Evolutionary conservation across 2,888 invertebrate species (phyloP), one percentile per base, ranked within the genome.

Genomic region (Ichneumoninae sp.): DNA sequence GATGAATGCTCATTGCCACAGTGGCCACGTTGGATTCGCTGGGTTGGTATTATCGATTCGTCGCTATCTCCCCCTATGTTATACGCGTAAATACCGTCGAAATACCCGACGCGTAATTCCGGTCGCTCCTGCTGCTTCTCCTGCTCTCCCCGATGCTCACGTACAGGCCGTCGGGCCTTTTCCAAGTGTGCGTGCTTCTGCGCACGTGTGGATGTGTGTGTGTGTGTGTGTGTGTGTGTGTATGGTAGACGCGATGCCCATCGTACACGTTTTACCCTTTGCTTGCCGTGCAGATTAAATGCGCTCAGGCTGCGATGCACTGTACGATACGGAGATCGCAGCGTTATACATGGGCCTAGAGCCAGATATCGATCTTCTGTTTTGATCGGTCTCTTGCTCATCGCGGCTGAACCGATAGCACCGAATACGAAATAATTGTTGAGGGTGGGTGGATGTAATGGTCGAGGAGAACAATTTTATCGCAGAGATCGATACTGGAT

Each of bases 31-130:
- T 47, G 50, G 52, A 40, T 78, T 73, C 69, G 73, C 65, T 57
- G 69, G 66, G 78, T 65, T 76, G 75, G 83, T 81, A 86, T 78
- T 86, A 86, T 87, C 87, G 86, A 87, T 87, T 86, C 57, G 69
- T 52, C 70, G 57, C 52, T 80, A 85, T 86, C 83, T 76, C 82
- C 65, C 83, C 81, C 84, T 79, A 66, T 57, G 66, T 54, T 79
- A 68, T 80, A 77, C 76, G 57, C 65, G 57, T 33, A 81, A 85
- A 86, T 85, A 85, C 79, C 81, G 79, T 70, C 82, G 77, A 69
- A 85, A 81, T 82, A 83, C 54, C 82, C 87, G 80, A 80, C 81
- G 83, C 87, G 86, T 84, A 85, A 86, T 87, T 88, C 86, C 87
- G 76, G 50, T 73, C 63, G 80, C 81, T 63, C 33, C 50, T 68